phyloP scores from a whole-genome alignment of 2,113 vertebrate species.

The Lamprologus speciosus region DNA sequence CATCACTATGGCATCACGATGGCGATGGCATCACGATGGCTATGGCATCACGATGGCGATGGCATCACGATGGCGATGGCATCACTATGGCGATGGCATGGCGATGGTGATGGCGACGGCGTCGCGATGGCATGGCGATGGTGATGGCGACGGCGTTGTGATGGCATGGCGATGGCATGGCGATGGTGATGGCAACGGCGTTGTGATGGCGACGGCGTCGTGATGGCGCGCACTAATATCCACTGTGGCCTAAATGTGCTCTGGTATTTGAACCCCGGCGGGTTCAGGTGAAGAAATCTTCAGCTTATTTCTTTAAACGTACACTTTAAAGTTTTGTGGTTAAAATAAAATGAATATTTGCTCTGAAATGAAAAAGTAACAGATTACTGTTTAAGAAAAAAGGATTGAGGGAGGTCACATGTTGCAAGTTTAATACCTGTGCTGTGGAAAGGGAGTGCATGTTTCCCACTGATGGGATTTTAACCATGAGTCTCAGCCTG shows the following conservation, averaged over 20 bases:
- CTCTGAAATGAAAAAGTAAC: background rate
- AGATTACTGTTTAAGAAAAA: background rate
- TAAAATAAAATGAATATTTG: background rate
- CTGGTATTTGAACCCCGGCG: background rate
- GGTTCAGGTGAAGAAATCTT: background rate
- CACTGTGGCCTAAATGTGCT: background rate
- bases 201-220: no score
- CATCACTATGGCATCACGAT: no score
- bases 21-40: no score
- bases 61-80: no score
- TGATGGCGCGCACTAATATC: background rate
- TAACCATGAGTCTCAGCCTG: background rate
- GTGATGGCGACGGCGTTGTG: no score
- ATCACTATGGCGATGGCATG: accelerated
- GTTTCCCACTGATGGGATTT: background rate
- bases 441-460: background rate
- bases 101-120: no score
- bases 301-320: background rate
- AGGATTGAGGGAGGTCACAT: background rate
- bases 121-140: accelerated
- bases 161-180: no score
- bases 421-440: accelerated
- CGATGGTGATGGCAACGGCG: accelerated
- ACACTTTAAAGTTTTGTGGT: background rate
- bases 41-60: accelerated